Evolutionary conservation across 2,797 vertebrate genomes (phyloP).

Genomic region (Mus minutoides): DNA sequence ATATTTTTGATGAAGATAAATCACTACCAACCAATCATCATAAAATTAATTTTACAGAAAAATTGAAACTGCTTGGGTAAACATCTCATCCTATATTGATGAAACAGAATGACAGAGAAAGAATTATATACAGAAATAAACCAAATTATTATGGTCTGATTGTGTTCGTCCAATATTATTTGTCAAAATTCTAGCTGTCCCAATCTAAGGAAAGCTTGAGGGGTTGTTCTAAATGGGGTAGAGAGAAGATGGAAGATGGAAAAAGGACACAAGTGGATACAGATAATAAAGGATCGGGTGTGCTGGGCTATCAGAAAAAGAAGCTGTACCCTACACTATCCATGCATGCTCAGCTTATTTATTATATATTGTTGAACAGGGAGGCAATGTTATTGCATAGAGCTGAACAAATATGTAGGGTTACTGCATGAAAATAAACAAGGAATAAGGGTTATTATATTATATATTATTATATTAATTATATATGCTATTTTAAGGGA

Average conservation of each 20-base stretch:
- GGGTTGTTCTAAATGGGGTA: background rate
- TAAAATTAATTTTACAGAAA: background rate
- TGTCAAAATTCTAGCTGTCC: background rate
- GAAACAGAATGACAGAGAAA: background rate
- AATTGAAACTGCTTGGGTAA: conserved; percentile 44
- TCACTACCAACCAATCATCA: background rate
- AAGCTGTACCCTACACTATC: background rate
- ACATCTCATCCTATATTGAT: background rate
- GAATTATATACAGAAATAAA: background rate
- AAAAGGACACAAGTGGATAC: background rate
- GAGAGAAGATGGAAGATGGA: background rate
- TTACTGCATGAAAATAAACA: background rate
- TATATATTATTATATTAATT: too few species aligned
- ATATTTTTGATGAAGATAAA: conserved; percentile 31
- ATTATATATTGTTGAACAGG: background rate
- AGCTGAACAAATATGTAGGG: background rate
- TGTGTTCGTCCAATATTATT: background rate
- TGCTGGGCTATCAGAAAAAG: background rate
- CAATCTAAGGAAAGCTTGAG: too few species aligned
- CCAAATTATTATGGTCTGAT: too few species aligned
- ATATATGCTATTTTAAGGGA: too few species aligned
- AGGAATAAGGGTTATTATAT: background rate
- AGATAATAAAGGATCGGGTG: background rate
- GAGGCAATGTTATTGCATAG: background rate
- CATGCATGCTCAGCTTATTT: background rate